Percentiles rank a stretch among this genome's conserved stretches.
Conservation (phyloP, 2,888 invertebrate species). For the Limnephilus rhombicus region DNA sequence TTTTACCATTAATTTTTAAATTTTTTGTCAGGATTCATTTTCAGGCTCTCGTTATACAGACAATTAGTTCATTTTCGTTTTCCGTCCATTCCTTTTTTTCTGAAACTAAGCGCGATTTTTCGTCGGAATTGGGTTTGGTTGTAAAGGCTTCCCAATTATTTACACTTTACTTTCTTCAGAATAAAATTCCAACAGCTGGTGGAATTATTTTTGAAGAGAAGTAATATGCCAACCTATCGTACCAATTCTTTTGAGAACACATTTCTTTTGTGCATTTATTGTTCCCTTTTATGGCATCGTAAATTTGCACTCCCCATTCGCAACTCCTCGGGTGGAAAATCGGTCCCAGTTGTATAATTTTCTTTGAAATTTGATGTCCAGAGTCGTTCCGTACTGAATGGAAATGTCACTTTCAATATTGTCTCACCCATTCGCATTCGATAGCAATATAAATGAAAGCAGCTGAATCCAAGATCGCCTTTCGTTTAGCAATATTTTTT, state of each 20-base stretch:
- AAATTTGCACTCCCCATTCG: background rate
- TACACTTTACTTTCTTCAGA: background rate
- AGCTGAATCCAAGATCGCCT: background rate
- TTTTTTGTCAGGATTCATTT: background rate
- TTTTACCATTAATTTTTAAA: background rate
- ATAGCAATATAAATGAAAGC: background rate
- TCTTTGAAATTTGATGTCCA: slow-evolving; percentile 1
- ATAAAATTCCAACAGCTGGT: background rate
- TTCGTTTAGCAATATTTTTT: background rate
- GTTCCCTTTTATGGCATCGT: background rate
- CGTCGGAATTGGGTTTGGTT: background rate
- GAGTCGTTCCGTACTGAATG: background rate
- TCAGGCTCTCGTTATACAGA: background rate
- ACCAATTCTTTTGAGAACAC: background rate
- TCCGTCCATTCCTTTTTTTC: background rate
- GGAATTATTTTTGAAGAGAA: background rate
- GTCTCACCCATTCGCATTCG: background rate
- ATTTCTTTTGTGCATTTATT: background rate
- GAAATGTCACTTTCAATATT: background rate
- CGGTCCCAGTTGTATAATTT: slow-evolving; percentile 8
- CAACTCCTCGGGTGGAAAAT: background rate
- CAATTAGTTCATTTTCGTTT: background rate
- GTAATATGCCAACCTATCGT: background rate
- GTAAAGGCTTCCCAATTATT: background rate
- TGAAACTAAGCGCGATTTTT: background rate